Evolutionary conservation across 2,113 vertebrate genomes (phyloP), one percentile per base, ranked within the genome.

Genomic region (Siphamia tubifer): DNA sequence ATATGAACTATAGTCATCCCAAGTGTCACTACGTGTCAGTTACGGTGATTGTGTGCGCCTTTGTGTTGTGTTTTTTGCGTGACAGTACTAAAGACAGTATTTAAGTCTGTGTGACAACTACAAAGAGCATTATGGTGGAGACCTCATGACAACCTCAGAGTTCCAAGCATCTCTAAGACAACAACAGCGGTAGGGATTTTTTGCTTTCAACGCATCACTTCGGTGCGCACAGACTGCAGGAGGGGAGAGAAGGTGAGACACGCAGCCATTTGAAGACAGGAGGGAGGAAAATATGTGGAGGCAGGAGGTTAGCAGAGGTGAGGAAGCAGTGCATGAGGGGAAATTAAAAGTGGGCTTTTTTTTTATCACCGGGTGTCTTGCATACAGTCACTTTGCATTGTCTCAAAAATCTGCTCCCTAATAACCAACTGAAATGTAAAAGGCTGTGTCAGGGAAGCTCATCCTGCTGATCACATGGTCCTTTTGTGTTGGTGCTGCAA

Each of bases 41-140:
- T 83, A 79, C 44, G 70, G 74, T 77, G 64, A 74, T 67, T 67
- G 47, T 51, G 30, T 42, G 52, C 4, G 31, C 48, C 9, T 53
- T 39, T 61, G 57, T 72, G 64, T 72, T 8, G n/a, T 47, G 23
- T 80, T 45, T 75, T 75, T 44, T 47, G 57, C 56, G 62, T 81
- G 81, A 64, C 77, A 85, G 68, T 42, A n/a, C 54, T 67, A 83
- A 85, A 87, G 77, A 79, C 60, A 55, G 75, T 74, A 56, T 87
- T 85, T 85, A 83, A 83, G 69, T 72, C 39, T 72, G 27, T 79
- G 23, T 81, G 84, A 84, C 86, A 69, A 76, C 71, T 80, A 74
- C 71, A 84, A 69, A 86, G 77, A 74, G 70, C 62, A 52, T 57
- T 45, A 53, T 68, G 45, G 54, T 24, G 42, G 56, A 70, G 82